Percentiles rank a stretch among this genome's conserved stretches.
Conservation (phyloP, 2,797 vertebrate species). For the Danio kyathit region DNA sequence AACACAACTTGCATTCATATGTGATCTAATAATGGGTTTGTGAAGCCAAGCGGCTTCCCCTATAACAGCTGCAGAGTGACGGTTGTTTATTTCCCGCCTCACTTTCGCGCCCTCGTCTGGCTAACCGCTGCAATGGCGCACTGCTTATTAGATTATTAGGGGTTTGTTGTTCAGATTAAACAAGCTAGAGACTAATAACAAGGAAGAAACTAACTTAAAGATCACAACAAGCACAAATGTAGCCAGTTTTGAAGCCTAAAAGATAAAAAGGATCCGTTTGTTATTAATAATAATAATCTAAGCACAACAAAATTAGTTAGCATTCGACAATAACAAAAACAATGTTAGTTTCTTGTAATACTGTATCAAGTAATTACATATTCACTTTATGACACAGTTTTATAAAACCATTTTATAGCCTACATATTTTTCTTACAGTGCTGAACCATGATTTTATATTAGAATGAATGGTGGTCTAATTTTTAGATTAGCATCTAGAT, state of each 20-base stretch:
- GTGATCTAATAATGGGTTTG: no score
- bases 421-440: no score
- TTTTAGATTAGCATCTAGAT: no score
- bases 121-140: not conserved
- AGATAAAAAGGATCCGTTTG: not conserved
- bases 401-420: no score
- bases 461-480: no score
- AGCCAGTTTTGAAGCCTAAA: conserved; percentile 15
- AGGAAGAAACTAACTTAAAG: not conserved
- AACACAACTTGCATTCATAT: not conserved
- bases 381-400: no score
- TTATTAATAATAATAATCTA: not conserved
- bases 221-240: conserved; percentile 1
- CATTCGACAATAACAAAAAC: not conserved
- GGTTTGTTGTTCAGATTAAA: not conserved
- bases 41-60: not conserved
- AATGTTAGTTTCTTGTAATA: not conserved
- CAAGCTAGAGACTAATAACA: not conserved
- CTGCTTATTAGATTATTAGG: not conserved
- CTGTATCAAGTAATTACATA: no score
- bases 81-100: not conserved
- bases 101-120: not conserved
- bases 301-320: not conserved
- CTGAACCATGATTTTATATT: no score
- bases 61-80: not conserved